These are phyloP conservation scores for Leucoraja erinaceus DNA, from an alignment of 2,113 vertebrate genomes.

Conservation along the genomic window DNA sequence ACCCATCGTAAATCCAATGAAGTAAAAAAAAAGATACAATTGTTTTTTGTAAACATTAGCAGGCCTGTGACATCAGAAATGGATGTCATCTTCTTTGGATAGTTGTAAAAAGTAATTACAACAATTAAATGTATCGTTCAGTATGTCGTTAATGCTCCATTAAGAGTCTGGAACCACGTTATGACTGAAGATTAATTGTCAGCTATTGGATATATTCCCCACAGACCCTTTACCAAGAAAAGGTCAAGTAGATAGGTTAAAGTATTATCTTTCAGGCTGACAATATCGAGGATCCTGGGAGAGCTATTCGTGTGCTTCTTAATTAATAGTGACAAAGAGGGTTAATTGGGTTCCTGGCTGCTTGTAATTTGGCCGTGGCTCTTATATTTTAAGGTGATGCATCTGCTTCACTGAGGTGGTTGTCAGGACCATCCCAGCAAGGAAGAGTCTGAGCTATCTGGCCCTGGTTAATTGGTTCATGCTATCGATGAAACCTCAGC, in stretches of 20 bases:
- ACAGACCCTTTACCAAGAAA: neutral
- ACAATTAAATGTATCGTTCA: slow-evolving; percentile 20
- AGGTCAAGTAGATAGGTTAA: slow-evolving; percentile 6
- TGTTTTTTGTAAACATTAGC: slow-evolving; percentile 17
- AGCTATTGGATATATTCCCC: neutral
- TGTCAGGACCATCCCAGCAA: neutral
- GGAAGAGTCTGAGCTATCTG: neutral
- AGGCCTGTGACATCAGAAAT: slow-evolving; percentile 1
- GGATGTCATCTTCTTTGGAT: neutral
- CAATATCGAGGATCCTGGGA: neutral
- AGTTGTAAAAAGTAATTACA: slow-evolving; percentile 22
- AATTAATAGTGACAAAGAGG: slow-evolving; percentile 7
- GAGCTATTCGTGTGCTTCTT: neutral
- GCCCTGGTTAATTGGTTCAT: neutral
- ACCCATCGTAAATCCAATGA: neutral
- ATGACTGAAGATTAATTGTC: neutral
- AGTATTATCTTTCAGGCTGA: slow-evolving; percentile 8
- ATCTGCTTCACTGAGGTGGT: neutral
- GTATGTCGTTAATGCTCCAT: slow-evolving; percentile 7
- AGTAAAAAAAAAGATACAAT: neutral
- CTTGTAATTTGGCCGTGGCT: neutral
- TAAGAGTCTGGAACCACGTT: slow-evolving; percentile 14
- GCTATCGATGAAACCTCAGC: neutral
- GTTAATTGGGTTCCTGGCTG: neutral
- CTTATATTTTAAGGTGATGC: neutral